Evolutionary conservation across 2,888 invertebrate species (phyloP), one percentile per base, ranked within the genome.

Genomic region (Lucinisca nassula): DNA sequence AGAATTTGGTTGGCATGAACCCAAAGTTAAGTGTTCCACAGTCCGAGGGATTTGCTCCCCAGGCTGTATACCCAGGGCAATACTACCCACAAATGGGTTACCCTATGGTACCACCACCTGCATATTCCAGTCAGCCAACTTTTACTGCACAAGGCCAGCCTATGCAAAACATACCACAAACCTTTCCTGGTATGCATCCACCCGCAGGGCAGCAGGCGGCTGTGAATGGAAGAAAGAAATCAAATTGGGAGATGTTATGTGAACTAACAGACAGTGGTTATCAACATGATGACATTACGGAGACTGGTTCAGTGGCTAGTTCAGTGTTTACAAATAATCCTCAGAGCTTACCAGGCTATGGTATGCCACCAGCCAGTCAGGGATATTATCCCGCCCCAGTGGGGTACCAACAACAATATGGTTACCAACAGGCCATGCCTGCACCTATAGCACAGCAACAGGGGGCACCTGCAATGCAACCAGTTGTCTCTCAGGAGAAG

Each of bases 201-300:
- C 40, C 49, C 14, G 72, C 79, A n/a, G 87, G 76, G 35, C 84
- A 76, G n/a, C 79, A 84, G 32, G 61, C 82, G 55, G 77, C 87
- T 21, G 82, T 40, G 38, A 76, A 70, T n/a, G 82, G 91, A 4
- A 77, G 87, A 21, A 81, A 91, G 73, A 93, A 92, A 37, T 94
- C 95, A 61, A 94, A 94, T 74, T 95, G 95, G 95, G 94, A 95
- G 38, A 82, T 93, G 85, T 80, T 95, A 24, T 92, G 93, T 85
- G 91, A 92, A 32, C 83, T 95, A 76, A 95, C 95, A 0, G 94
- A 93, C 51, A 88, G 85, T 17, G 90, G 92, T 24, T 73, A 90
- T 32, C 87, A 88, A 17, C 80, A 85, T 40, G 89, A 92, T 17
- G 84, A 90, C 8, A 77, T 85, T 8, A 75, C 87, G n/a, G 94